Evolutionary conservation across 2,888 invertebrate genomes (phyloP), one percentile per base, ranked within the genome.

Genomic region (Chirona hameri): DNA sequence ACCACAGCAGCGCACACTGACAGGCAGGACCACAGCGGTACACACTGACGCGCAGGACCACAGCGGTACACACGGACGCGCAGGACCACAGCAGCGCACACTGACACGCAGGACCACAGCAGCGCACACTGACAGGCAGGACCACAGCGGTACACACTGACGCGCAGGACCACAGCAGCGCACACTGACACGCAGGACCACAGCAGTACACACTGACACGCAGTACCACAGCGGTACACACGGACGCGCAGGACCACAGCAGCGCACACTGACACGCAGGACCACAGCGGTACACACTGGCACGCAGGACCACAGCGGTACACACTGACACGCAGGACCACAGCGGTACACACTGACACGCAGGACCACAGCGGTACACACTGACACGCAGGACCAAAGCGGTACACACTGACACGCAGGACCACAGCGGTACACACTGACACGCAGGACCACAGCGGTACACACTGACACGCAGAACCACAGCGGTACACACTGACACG

Each of bases 71-170:
- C 9, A 9, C n/a, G 1, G 9, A 60, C 9, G n/a, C 60, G 9
- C n/a, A 60, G 9, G n/a, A 24, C 1, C n/a, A 60, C 9, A 60
- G 60, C 24, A 2, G 18, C 4, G 4, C 9, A 24, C 60, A 60
- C 39, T 82, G 46, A 95, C 92, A 52, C 52, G 15, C 21, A 60
- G 60, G 18, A 9, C 4, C 60, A n/a, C 60, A 60, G 60, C n/a
- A n/a, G n/a, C n/a, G 18, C 60, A 60, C 24, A 9, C 18, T 9
- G 60, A 9, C 12, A 52, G 4, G 24, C 60, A 21, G 9, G 7
- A 60, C 2, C n/a, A 9, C 60, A 60, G 18, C 12, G 57, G 21
- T 3, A 9, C 21, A 60, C 9, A 9, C n/a, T 60, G 9, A 60
- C 9, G 9, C 60, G 9, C n/a, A 60, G 39, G 39, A 39, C 2